These are phyloP conservation scores for Amblyopsis rosae DNA, from an alignment of 2,113 vertebrate species.

Conservation along the genomic window DNA sequence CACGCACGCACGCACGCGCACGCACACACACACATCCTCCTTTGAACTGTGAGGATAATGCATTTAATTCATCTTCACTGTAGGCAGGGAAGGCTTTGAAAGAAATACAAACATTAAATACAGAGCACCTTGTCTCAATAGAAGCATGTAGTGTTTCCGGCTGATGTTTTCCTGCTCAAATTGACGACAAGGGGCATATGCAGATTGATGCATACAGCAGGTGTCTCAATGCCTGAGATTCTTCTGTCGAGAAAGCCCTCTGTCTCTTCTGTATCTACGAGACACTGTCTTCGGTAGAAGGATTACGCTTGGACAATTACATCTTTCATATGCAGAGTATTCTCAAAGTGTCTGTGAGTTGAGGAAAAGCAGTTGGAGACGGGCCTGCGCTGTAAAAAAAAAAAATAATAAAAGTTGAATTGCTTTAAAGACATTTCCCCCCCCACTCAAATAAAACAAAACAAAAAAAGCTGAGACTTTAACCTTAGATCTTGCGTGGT, in stretches of 20 bases:
- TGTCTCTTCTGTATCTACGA: constrained; percentile 41
- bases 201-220: neutral
- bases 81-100: constrained; percentile 44
- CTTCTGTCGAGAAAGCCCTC: constrained; percentile 32
- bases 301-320: constrained; percentile 69
- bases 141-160: neutral
- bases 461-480: constrained; percentile 19
- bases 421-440: neutral
- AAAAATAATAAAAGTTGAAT: too few species aligned
- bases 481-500: constrained; percentile 56
- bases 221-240: neutral
- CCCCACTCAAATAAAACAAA: neutral
- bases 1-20: constrained; percentile 1
- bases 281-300: constrained; percentile 52
- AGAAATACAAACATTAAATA: constrained; percentile 33
- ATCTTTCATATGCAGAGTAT: constrained; percentile 31
- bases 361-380: too few species aligned
- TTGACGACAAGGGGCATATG: neutral
- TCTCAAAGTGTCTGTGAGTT: constrained; percentile 11
- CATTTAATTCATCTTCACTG: neutral
- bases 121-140: constrained; percentile 16
- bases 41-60: neutral
- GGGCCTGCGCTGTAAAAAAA: too few species aligned
- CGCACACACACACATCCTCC: neutral
- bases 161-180: neutral